phyloP scores from a whole-genome alignment of 2,113 vertebrate genomes.

The Pagrus major region DNA sequence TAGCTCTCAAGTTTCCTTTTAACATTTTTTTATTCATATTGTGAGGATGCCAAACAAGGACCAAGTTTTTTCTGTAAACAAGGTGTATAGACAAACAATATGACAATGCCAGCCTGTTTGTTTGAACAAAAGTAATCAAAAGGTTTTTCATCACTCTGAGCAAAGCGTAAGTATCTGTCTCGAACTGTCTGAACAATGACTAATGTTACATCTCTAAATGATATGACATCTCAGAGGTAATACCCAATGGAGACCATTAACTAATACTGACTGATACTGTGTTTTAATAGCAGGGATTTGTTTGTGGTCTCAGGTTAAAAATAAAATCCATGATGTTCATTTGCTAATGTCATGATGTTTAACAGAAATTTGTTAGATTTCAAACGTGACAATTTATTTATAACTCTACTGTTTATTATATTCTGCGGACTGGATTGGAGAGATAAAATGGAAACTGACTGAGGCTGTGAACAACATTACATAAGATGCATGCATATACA shows the following conservation, averaged over 20 bases:
- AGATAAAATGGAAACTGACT: neutral
- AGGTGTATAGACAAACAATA: neutral
- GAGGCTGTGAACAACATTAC: neutral
- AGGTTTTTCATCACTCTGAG: conserved; percentile 30
- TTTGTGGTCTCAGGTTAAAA: conserved; percentile 32
- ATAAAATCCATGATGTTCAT: conserved; percentile 31
- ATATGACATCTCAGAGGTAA: conserved; percentile 35
- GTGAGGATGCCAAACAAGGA: neutral
- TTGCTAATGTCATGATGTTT: neutral
- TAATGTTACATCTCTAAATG: conserved; percentile 31
- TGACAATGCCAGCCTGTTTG: neutral
- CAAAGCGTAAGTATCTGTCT: neutral
- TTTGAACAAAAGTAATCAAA: conserved; percentile 45
- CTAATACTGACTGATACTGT: conserved; percentile 25
- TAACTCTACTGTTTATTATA: neutral
- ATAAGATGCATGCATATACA: neutral
- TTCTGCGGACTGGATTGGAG: neutral
- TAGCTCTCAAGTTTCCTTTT: neutral
- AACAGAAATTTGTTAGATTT: neutral
- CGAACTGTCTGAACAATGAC: conserved; percentile 26
- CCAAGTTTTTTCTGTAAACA: neutral
- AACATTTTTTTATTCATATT: neutral
- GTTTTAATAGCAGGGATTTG: conserved; percentile 2
- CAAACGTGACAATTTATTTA: neutral
- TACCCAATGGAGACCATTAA: conserved; percentile 32